Evolutionary conservation across 2,888 invertebrate genomes (phyloP), one percentile per base, ranked within the genome.

Genomic region (Neoascia interrupta): DNA sequence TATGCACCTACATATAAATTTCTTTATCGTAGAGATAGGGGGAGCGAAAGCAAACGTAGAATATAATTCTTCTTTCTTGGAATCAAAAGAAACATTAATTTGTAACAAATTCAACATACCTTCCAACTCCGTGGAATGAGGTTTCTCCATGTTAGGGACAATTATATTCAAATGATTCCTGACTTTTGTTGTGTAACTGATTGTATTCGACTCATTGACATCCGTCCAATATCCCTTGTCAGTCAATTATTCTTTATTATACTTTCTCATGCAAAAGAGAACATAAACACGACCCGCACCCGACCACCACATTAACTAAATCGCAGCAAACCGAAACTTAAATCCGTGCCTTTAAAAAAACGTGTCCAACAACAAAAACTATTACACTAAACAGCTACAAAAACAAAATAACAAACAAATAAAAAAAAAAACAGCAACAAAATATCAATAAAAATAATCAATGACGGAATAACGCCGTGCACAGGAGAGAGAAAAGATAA

Each of bases 381-480:
- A n/a, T n/a, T n/a, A n/a, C n/a, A n/a, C n/a, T n/a, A n/a, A 49
- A 23, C 61, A 58, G 64, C 39, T 60, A 51, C 47, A 64, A 47
- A 49, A 53, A 21, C 23, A 56, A 47, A 31, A 31, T 26, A 26
- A 26, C 8, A 26, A 26, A 47, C 47, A 56, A 43, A 26, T 61
- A 31, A 61, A 63, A 49, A 49, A 64, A 66, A 37, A 60, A 18
- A 31, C 53, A 53, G 43, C 43, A 68, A 66, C 11, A 31, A 41
- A 47, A 72, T 39, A 72, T 54, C 64, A 61, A 60, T 13, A 18
- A 56, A 47, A 31, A 64, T 56, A 68, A 81, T 81, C 81, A 82
- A 82, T 80, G 82, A 81, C 80, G 69, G 72, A 66, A 70, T 60
- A 61, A 37, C 31, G 19, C 23, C 49, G 56, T 41, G 13, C 19